phyloP scores from a whole-genome alignment of 2,888 invertebrate genomes.

The Pheosia tremula region DNA sequence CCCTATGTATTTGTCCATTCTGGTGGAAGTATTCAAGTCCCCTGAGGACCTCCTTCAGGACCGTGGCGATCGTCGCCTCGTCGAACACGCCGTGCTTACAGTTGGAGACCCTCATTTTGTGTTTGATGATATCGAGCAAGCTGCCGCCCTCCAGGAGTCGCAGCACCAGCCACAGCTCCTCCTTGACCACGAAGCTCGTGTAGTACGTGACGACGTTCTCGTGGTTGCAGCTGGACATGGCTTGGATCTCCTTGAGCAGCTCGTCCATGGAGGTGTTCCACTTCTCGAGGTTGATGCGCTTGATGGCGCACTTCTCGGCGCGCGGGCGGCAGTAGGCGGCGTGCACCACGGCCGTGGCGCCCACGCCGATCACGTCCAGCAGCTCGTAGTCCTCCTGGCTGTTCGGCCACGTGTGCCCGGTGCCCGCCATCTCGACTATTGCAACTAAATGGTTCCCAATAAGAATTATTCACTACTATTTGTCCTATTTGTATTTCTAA shows the following conservation, averaged over 20 bases:
- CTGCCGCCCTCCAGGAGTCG: constrained; percentile 97
- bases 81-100: constrained; percentile 99
- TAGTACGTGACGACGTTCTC: constrained; percentile 99
- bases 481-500: constrained; percentile 54
- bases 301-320: constrained; percentile 98
- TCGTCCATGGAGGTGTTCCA: constrained; percentile 99
- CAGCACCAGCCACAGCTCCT: constrained; percentile 99
- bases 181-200: constrained; percentile 99
- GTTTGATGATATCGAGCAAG: constrained; percentile 96
- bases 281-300: constrained; percentile 99
- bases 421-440: constrained; percentile 59
- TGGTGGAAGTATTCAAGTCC: constrained; percentile 99
- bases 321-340: constrained; percentile 97
- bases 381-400: constrained; percentile 97
- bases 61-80: constrained; percentile 98
- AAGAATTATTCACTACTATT: constrained; percentile 69
- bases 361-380: constrained; percentile 97
- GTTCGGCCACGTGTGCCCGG: constrained; percentile 91
- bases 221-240: constrained; percentile 99
- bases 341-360: constrained; percentile 99
- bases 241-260: constrained; percentile 95
- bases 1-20: constrained; percentile 98
- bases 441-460: constrained; percentile 17
- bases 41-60: constrained; percentile 97
- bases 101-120: constrained; percentile 95